Base-by-base conservation (phyloP, 2,888 invertebrate genomes). In the Xylota segnis region DNA sequence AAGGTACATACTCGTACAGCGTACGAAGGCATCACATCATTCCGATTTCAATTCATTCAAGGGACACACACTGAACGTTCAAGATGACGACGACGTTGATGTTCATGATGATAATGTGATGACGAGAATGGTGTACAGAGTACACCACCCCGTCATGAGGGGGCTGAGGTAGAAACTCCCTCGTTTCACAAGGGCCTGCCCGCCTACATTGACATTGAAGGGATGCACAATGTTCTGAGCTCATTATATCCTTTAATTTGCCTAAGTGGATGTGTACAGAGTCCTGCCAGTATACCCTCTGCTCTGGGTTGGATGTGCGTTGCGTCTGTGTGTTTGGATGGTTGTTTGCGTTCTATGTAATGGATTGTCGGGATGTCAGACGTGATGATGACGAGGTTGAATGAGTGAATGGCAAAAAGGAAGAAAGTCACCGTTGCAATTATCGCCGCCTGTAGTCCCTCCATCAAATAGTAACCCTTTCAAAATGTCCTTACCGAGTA, bases 211-310 rank as follows among this genome's bases (percentile, higher is more conserved):
- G 86, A 86, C 86, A 86, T 86, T 86, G 86, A 86, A 82, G 82
- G 86, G 86, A 86, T 86, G 86, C 86, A 86, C 86, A 86, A 76
- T 77, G 81, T 86, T 82, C 76, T 82, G 81, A 86, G 86, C 86
- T 86, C 86, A 86, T 86, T 87, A 83, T 87, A 87, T 87, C 76
- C 77, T 87, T 87, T 87, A 87, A 87, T 87, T 87, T 87, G 87
- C 87, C 87, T 83, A 78, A 87, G 87, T 87, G 87, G 87, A 87
- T 86, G 63, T 86, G 82, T 86, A 82, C 86, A 86, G 77, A 76
- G 71, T 71, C 66, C 81, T 77, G 70, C 79, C 70, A 75, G 50
- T 71, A 58, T 54, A 40, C 40, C 40, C 40, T 37, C 52, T 34
- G 14, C 52, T 10, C 34, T 18, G 16, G 14, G n/a, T 14, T 59